A percentile compares a stretch with the other conserved stretches of the same genome.
Evolutionary conservation across 2,113 vertebrate genomes (phyloP).

Genomic region (Reinhardtius hippoglossoides): DNA sequence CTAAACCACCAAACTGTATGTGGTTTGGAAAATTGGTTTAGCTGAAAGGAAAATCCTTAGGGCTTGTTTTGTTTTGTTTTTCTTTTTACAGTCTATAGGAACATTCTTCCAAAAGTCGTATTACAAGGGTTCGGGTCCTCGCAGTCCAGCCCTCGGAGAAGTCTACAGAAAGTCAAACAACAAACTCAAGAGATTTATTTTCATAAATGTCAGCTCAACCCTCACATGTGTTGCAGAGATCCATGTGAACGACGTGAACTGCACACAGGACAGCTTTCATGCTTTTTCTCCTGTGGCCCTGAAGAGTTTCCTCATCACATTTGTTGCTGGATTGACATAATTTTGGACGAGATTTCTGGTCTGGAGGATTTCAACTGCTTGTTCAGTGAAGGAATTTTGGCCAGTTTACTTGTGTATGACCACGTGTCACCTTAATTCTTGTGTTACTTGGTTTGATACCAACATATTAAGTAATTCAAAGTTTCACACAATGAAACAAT

Average conservation of each 20-base stretch:
- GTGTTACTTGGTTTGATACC: constrained; percentile 29
- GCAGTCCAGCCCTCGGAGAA: background rate
- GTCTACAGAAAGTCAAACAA: constrained; percentile 16
- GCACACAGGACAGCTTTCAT: constrained; percentile 7
- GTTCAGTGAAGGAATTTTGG: constrained; percentile 47
- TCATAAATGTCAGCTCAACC: background rate
- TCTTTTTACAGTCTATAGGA: constrained; percentile 54
- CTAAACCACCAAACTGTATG: constrained; percentile 72
- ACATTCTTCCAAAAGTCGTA: constrained; percentile 35
- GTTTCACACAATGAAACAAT: background rate
- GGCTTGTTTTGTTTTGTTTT: constrained; percentile 62
- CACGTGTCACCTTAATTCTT: constrained; percentile 26
- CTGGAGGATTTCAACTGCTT: constrained; percentile 34
- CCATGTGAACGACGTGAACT: constrained; percentile 11
- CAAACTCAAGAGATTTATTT: background rate
- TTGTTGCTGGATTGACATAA: constrained; percentile 36
- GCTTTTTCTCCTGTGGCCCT: constrained; percentile 4
- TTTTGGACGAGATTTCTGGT: constrained; percentile 31
- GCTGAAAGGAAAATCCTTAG: constrained; percentile 72
- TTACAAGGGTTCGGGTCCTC: background rate
- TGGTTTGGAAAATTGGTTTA: constrained; percentile 78
- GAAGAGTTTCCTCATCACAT: constrained; percentile 23
- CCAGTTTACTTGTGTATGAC: constrained; percentile 32
- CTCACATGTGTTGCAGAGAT: background rate
- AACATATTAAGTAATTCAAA: constrained; percentile 28